These are phyloP conservation scores for Enteromius trimaculatus DNA, from an alignment of 2,797 vertebrate species.

Conservation along the genomic window DNA sequence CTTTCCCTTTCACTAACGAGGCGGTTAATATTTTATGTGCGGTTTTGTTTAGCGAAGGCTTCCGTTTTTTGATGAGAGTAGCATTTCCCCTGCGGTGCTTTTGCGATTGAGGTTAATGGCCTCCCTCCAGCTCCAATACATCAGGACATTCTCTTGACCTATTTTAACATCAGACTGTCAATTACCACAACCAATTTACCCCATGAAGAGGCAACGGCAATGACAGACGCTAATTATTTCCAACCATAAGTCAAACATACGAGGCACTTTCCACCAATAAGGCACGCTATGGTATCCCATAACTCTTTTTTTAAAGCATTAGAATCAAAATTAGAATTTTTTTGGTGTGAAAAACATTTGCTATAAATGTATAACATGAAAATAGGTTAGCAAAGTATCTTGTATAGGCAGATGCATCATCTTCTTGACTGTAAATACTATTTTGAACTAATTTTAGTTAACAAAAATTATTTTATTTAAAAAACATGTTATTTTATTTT, in stretches of 20 bases:
- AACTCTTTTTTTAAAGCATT: background rate
- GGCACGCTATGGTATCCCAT: background rate
- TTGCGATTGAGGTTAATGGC: constrained; percentile 53
- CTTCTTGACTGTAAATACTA: background rate
- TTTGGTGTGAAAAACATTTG: background rate
- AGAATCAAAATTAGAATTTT: background rate
- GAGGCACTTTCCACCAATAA: background rate
- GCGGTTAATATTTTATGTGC: constrained; percentile 58
- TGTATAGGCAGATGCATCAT: background rate
- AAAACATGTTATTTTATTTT: background rate
- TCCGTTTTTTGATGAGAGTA: constrained; percentile 51
- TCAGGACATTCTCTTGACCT: constrained; percentile 44
- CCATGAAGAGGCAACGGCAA: constrained; percentile 32
- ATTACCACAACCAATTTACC: constrained; percentile 48
- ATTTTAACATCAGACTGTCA: constrained; percentile 45
- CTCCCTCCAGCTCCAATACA: constrained; percentile 34
- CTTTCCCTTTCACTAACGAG: constrained; percentile 49
- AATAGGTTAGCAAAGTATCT: background rate
- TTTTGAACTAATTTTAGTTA: background rate
- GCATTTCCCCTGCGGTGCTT: constrained; percentile 36
- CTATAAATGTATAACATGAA: background rate
- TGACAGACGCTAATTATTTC: constrained; percentile 40
- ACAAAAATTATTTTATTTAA: background rate
- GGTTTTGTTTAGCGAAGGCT: constrained; percentile 49
- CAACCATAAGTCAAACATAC: background rate